phyloP scores from a whole-genome alignment of 2,888 invertebrate genomes.

The Dicycla oo region DNA sequence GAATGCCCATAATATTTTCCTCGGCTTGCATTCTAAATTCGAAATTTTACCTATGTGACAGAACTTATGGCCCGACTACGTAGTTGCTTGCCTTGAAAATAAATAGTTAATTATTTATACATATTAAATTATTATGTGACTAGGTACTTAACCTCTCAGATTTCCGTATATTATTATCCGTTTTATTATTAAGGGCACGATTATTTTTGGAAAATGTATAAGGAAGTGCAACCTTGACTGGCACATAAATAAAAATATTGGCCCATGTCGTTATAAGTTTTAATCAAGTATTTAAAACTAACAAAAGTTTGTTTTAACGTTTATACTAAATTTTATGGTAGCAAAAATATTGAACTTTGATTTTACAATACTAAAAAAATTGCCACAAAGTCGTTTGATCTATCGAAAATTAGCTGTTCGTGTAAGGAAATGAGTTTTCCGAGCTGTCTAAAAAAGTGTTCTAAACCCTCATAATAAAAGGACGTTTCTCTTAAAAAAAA shows the following conservation, averaged over 20 bases:
- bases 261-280: slow-evolving; percentile 5
- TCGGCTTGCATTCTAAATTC: no score
- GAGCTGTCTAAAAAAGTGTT: not conserved
- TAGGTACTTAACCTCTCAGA: slow-evolving; percentile 49
- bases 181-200: slow-evolving; percentile 42
- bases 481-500: not conserved
- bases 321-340: slow-evolving; percentile 1
- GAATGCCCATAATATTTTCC: no score
- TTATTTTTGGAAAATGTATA: slow-evolving; percentile 37
- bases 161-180: slow-evolving; percentile 57
- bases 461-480: not conserved
- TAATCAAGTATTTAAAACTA: not conserved
- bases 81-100: slow-evolving; percentile 58
- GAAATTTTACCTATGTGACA: no score
- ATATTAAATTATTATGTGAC: slow-evolving; percentile 47
- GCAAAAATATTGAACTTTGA: not conserved
- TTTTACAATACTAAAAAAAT: not conserved
- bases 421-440: not conserved
- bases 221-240: slow-evolving; percentile 56
- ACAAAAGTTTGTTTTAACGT: not conserved
- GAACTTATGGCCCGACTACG: no score
- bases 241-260: slow-evolving; percentile 33
- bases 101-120: slow-evolving; percentile 45
- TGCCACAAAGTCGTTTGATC: not conserved
- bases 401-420: not conserved